phyloP scores from a whole-genome alignment of 2,113 vertebrate species.

The Catharus fuscescens region DNA sequence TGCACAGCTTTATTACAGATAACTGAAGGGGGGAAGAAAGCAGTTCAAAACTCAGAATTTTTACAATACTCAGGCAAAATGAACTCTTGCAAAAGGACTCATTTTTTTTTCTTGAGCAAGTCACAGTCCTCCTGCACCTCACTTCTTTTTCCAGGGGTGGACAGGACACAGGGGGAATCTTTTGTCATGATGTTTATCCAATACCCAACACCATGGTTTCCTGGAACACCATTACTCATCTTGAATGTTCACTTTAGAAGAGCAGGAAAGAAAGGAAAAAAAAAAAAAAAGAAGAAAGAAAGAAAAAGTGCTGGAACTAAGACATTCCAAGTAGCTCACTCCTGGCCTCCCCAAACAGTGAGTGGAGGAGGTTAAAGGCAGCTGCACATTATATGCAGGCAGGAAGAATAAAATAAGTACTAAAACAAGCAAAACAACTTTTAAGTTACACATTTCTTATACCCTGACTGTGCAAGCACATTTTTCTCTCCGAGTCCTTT shows the following conservation, averaged over 20 bases:
- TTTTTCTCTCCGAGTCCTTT: background rate
- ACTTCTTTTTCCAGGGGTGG: background rate
- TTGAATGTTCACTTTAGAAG: background rate
- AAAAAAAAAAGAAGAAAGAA: background rate
- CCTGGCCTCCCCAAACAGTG: background rate
- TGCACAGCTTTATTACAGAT: background rate
- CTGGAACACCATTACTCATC: background rate
- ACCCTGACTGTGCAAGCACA: background rate
- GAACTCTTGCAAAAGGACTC: background rate
- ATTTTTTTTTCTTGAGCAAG: background rate
- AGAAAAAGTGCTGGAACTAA: background rate
- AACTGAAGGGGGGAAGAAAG: background rate
- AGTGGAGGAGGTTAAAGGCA: background rate
- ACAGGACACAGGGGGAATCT: background rate
- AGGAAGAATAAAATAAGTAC: background rate
- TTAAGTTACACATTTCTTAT: constrained; percentile 1
- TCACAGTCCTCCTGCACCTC: background rate
- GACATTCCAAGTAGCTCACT: background rate
- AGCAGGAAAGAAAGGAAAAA: no score
- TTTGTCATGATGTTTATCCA: background rate
- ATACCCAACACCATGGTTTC: background rate
- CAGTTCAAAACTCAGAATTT: background rate
- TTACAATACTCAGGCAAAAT: background rate
- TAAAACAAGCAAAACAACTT: background rate
- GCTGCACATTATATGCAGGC: background rate